These are phyloP conservation scores for Chelmon rostratus DNA, from an alignment of 2,797 vertebrate species.

Conservation along the genomic window DNA sequence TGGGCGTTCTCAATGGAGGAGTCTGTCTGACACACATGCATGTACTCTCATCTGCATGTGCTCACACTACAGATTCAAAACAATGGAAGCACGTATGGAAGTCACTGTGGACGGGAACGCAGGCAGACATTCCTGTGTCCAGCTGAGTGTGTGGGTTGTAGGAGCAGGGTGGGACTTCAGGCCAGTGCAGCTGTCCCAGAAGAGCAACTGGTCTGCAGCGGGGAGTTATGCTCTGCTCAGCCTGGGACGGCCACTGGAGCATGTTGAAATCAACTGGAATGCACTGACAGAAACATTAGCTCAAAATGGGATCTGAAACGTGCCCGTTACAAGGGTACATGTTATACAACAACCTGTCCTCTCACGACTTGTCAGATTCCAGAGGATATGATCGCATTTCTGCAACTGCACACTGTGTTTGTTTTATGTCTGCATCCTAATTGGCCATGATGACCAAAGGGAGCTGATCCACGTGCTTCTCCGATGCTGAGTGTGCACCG, in stretches of 20 bases:
- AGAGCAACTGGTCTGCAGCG: constrained; percentile 67
- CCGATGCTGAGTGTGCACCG: constrained; percentile 58
- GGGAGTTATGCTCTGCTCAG: constrained; percentile 29
- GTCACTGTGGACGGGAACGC: not conserved
- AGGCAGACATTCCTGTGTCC: constrained; percentile 54
- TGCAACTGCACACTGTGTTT: constrained; percentile 15
- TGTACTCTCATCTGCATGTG: not conserved
- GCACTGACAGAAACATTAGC: not conserved
- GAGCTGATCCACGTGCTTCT: constrained; percentile 47
- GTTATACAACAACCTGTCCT: not conserved
- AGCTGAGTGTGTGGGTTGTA: constrained; percentile 53
- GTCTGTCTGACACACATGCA: constrained; percentile 68
- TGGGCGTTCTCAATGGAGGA: constrained; percentile 73
- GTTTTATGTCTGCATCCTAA: constrained; percentile 45
- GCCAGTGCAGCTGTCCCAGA: constrained; percentile 68
- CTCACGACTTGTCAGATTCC: constrained; percentile 15
- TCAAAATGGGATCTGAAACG: constrained; percentile 5
- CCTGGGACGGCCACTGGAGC: constrained; percentile 22
- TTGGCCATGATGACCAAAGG: constrained; percentile 10
- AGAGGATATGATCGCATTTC: constrained; percentile 10
- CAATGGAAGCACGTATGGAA: constrained; percentile 25
- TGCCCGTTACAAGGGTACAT: not conserved
- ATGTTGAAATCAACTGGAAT: constrained; percentile 23
- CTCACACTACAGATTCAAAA: constrained; percentile 39
- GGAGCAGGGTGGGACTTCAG: constrained; percentile 51